Percentiles rank a stretch among this genome's conserved stretches.
phyloP scores from a whole-genome alignment of 1,140 invertebrate genomes.

The Aradophagus sp. region DNA sequence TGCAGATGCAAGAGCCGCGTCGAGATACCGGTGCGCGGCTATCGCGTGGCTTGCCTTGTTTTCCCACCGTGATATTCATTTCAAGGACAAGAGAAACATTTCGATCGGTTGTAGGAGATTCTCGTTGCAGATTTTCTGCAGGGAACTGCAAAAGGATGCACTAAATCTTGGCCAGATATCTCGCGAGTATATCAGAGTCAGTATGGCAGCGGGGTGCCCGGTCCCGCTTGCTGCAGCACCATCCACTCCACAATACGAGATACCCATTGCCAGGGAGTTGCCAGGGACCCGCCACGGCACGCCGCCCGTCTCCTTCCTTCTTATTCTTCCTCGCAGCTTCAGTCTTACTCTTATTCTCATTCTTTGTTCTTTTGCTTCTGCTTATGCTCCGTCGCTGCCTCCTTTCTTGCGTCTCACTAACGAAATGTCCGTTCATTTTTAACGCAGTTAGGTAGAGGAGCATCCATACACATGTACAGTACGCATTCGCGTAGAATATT shows the following conservation, averaged over 20 bases:
- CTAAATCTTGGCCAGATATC: conserved; percentile 68
- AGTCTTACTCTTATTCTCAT: no score
- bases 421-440: no score
- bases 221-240: conserved; percentile 51
- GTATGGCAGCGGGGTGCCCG: conserved; percentile 66
- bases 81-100: conserved; percentile 66
- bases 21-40: conserved; percentile 53
- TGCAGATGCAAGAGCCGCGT: conserved; percentile 55
- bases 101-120: conserved; percentile 66
- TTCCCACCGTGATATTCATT: conserved; percentile 60
- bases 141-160: conserved; percentile 58
- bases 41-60: conserved; percentile 56
- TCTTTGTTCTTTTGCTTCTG: no score
- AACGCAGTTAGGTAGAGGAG: no score
- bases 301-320: conserved; percentile 23
- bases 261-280: conserved; percentile 42
- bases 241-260: conserved; percentile 47
- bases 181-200: conserved; percentile 66
- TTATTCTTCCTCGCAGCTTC: no score
- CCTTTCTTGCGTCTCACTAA: no score
- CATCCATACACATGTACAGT: no score
- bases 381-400: no score
- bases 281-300: conserved; percentile 31
- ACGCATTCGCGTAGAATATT: no score
- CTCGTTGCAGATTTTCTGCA: conserved; percentile 63